phyloP scores from a whole-genome alignment of 2,113 vertebrate species.

The Catharus minimus region DNA sequence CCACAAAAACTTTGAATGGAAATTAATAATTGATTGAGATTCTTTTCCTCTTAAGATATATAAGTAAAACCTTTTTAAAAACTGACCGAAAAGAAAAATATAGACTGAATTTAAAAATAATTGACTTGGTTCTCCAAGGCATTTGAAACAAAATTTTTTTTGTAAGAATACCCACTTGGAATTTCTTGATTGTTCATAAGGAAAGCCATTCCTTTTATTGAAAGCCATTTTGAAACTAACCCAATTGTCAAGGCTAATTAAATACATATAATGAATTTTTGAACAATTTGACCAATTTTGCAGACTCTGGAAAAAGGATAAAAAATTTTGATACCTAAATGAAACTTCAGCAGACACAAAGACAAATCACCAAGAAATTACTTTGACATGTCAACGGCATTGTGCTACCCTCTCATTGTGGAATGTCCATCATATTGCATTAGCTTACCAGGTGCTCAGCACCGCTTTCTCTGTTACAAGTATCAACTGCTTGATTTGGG shows the following conservation, averaged over 20 bases:
- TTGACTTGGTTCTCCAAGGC: neutral
- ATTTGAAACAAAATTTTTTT: neutral
- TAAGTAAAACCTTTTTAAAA: neutral
- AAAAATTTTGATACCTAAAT: neutral
- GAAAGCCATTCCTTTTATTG: neutral
- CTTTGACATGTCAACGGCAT: neutral
- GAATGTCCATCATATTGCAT: neutral
- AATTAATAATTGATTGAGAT: neutral
- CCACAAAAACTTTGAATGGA: fast-evolving
- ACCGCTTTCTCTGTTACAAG: neutral
- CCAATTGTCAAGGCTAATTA: neutral
- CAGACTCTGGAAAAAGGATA: neutral
- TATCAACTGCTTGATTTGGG: neutral
- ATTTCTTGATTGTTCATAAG: neutral
- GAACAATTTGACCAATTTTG: neutral
- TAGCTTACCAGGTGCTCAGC: neutral
- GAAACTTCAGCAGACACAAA: neutral
- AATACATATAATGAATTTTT: neutral
- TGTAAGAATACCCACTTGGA: neutral
- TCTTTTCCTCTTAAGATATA: neutral
- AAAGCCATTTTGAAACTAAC: neutral
- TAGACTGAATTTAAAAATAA: neutral
- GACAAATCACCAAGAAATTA: neutral
- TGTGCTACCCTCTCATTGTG: neutral
- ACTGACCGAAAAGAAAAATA: neutral